These are phyloP conservation scores for Miniopterus natalensis DNA, from an alignment of 2,113 vertebrate species.

Conservation along the genomic window DNA sequence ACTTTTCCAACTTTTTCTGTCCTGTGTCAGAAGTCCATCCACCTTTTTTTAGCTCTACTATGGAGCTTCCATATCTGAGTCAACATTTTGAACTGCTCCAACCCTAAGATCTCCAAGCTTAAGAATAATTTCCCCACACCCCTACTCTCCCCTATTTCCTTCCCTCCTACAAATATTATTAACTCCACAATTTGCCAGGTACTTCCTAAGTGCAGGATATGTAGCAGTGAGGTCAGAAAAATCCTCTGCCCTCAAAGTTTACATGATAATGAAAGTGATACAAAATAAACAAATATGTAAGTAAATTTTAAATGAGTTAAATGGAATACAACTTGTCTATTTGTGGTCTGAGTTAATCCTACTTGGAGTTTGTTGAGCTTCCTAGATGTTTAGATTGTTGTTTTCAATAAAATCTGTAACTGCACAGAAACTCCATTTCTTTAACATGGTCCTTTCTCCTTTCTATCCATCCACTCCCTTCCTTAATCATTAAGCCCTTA, in stretches of 20 bases:
- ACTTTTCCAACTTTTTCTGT: background rate
- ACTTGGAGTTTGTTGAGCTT: background rate
- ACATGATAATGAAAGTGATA: background rate
- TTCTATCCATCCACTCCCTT: background rate
- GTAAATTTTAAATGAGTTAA: background rate
- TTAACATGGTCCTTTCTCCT: background rate
- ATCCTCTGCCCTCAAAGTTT: background rate
- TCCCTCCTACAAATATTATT: background rate
- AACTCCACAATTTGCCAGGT: slow-evolving; percentile 15
- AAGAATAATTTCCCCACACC: background rate
- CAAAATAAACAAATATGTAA: background rate
- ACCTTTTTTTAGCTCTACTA: slow-evolving; percentile 10
- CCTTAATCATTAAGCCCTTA: background rate
- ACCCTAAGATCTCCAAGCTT: background rate
- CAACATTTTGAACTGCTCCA: slow-evolving; percentile 32
- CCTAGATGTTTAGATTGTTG: background rate
- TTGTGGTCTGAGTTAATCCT: background rate
- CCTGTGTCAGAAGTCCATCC: background rate
- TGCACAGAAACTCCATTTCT: background rate
- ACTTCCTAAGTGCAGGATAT: background rate
- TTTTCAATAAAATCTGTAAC: background rate
- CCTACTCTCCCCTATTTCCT: background rate
- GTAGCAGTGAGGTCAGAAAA: background rate
- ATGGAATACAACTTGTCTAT: background rate
- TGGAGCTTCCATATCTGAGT: background rate